Conservation (phyloP, 2,888 invertebrate genomes). For the Empis livida region DNA sequence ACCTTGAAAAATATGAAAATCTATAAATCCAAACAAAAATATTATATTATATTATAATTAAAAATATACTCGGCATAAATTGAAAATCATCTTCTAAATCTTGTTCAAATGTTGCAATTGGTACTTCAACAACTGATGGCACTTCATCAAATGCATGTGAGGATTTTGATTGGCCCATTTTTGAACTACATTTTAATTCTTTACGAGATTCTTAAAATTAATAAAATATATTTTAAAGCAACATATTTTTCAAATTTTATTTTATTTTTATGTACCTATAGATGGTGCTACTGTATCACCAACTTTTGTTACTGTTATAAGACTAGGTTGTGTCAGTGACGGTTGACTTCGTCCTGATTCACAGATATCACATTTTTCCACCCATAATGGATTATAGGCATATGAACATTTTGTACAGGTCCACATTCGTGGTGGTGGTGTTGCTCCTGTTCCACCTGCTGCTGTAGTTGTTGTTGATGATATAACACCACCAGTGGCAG, state of each 20-base stretch:
- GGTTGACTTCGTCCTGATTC: conserved; percentile 50
- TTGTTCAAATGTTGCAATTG: conserved; percentile 54
- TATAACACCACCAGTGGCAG: not conserved
- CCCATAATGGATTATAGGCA: conserved; percentile 73
- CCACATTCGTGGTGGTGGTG: conserved; percentile 53
- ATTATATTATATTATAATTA: too few relatives aligned
- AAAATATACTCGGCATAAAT: conserved; percentile 41
- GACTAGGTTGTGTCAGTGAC: conserved; percentile 48
- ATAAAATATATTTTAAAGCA: too few relatives aligned
- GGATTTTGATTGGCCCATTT: conserved; percentile 19
- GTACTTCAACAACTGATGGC: conserved; percentile 38
- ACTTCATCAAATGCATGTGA: conserved; percentile 21
- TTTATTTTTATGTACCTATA: conserved; percentile 16
- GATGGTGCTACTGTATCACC: conserved; percentile 20
- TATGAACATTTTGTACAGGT: conserved; percentile 80
- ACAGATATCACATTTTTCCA: conserved; percentile 71
- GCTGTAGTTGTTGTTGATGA: conserved; percentile 3
- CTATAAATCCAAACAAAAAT: too few relatives aligned
- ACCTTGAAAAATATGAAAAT: too few relatives aligned
- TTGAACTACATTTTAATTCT: conserved; percentile 17
- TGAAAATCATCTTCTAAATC: conserved; percentile 57
- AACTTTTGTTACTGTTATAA: conserved; percentile 53
- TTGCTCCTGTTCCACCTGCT: conserved; percentile 3
- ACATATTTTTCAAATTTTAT: not conserved
- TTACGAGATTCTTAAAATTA: conserved; percentile 15